Base-by-base conservation (phyloP, 2,797 vertebrate species). In the Artibeus lituratus region DNA sequence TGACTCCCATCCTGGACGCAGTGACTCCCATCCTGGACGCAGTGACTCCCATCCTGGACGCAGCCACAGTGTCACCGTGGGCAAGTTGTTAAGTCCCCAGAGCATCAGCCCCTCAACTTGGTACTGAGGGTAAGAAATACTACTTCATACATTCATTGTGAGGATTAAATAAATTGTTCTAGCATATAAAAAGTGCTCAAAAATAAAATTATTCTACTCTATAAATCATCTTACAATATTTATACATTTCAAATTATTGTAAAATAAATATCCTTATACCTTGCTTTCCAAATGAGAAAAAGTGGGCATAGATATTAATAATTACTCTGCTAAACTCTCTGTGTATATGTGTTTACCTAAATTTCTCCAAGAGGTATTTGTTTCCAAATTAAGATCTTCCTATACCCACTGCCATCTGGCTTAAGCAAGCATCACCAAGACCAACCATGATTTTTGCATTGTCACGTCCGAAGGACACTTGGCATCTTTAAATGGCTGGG, bases 221-320 rank as follows among this genome's bases (percentile, higher is more conserved):
- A 72, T 78, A 70, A 78, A 89, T 39, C 29, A 87, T 87, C 15
- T 70, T 11, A 72, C 62, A 21, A 26, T 57, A 35, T 29, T n/a
- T 8, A 44, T 55, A 90, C 1, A 3, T 65, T 77, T 76, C 77
- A 21, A 82, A 19, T 73, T 78, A 53, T 82, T 84, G 78, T 24
- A 11, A 39, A 53, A 26, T 55, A 72, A 44, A 59, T 67, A 76
- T 32, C 22, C 59, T 72, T 72, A 42, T 42, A 19, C 49, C 35
- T 82, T 74, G 49, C 49, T 90, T 94, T 90, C 65, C 70, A 65
- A 55, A 65, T 32, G 47, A 78, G 59, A 65, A 72, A 83, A 84
- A 70, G 22, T n/a, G 21, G 21, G 21, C 37, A 29, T 24, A 47
- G n/a, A 35, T 32, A 49, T 65, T 42, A 83, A 37, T 24, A 72